phyloP scores from a whole-genome alignment of 2,888 invertebrate genomes.

The Pterostichus niger region DNA sequence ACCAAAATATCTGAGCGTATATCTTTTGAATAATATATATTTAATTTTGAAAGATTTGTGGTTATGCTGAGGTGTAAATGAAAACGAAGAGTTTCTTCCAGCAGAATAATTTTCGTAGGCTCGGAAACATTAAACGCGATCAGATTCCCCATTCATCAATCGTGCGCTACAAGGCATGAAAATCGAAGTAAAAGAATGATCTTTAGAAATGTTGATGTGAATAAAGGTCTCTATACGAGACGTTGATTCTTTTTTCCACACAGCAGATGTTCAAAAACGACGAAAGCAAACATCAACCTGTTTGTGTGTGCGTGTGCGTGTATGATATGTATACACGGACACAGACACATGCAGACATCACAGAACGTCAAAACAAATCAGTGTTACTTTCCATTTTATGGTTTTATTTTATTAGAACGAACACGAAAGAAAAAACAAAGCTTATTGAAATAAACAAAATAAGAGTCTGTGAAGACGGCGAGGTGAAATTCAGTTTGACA shows the following conservation, averaged over 20 bases:
- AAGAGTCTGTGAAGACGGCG: conserved; percentile 1
- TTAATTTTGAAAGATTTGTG: not conserved
- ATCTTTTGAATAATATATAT: not conserved
- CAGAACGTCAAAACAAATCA: conserved; percentile 46
- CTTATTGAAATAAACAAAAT: conserved; percentile 18
- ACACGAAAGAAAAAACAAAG: conserved; percentile 29
- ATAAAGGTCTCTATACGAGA: conserved; percentile 26
- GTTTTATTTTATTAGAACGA: conserved; percentile 45
- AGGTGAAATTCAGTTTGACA: conserved; percentile 20
- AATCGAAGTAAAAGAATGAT: conserved; percentile 45
- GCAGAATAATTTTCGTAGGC: not conserved
- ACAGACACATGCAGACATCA: conserved; percentile 2
- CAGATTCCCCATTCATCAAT: conserved; percentile 36
- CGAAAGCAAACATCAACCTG: conserved; percentile 29
- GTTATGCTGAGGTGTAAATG: not conserved
- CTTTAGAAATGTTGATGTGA: conserved; percentile 30
- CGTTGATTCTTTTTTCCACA: conserved; percentile 28
- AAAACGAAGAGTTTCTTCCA: conserved; percentile 38
- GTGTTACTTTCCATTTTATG: conserved; percentile 45
- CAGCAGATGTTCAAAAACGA: conserved; percentile 41
- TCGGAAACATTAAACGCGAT: conserved; percentile 26
- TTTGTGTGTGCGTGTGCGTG: conserved; percentile 13
- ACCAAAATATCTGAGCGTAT: no score
- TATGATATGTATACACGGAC: conserved; percentile 1
- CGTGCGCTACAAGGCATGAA: conserved; percentile 31